Base-by-base conservation (phyloP, 2,888 invertebrate species). In the Aleiodes leptofemur region DNA sequence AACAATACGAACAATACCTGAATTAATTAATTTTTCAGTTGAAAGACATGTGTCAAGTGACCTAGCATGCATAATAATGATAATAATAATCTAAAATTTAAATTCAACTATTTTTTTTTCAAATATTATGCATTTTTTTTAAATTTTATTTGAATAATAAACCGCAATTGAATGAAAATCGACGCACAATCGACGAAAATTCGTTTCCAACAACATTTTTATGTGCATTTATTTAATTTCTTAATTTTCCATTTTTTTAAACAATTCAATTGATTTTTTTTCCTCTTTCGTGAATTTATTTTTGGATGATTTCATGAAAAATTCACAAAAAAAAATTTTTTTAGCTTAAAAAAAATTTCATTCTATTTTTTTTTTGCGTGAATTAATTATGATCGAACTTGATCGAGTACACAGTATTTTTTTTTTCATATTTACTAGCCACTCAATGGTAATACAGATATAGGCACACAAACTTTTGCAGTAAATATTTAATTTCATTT, bases 381-480 rank as follows among this genome's bases (percentile, higher is more conserved):
- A 14, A 48, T 34, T n/a, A 61, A 61, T 61, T 34, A 61, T 38
- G 61, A 61, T 61, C 61, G 61, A 61, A 61, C 61, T 61, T 61
- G n/a, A 61, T 61, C 61, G 61, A 61, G 61, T 38, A 61, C 38
- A 38, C 38, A 61, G n/a, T 38, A 7, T 38, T 61, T 34, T 34
- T 34, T 34, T 34, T 34, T 43, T 43, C 43, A 31, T 59, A 23
- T 48, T 61, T 64, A 64, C 64, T 64, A 64, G 64, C 64, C 64
- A 64, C 48, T 48, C 64, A 64, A 64, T 64, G 64, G 16, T 64
- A 16, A 64, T 48, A 64, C 48, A 64, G 64, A 64, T 64, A 64
- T 64, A 64, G 64, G 64, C 64, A 64, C 64, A 64, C 64, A 64
- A 64, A 64, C 56, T 56, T 61, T 61, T 64, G 16, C 64, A 43